Conservation (phyloP, 2,888 invertebrate species). For the Auanema sp. region DNA sequence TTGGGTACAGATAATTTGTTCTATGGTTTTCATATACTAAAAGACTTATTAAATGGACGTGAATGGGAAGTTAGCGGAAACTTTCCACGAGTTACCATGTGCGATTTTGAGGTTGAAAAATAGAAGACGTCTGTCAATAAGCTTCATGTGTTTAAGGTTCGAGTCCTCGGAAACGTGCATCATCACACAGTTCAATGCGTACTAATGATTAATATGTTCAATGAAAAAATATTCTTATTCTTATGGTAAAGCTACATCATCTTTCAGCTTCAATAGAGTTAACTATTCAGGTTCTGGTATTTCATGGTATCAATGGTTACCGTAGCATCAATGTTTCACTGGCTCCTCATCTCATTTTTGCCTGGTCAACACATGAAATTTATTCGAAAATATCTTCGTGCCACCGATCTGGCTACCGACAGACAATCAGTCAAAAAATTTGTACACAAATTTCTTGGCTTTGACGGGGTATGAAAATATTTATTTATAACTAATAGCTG, state of each 20-base stretch:
- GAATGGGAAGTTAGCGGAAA: slow-evolving; percentile 65
- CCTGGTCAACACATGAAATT: slow-evolving; percentile 65
- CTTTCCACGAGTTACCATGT: slow-evolving; percentile 65
- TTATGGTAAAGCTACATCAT: slow-evolving; percentile 43
- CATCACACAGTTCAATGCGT: slow-evolving; percentile 65
- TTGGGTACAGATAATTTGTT: slow-evolving; percentile 65
- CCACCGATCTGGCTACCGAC: slow-evolving; percentile 64
- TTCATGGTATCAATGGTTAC: slow-evolving; percentile 64
- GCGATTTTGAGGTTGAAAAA: slow-evolving; percentile 63
- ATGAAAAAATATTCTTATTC: slow-evolving; percentile 63
- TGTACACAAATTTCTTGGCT: slow-evolving; percentile 64
- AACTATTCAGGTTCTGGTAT: slow-evolving; percentile 60
- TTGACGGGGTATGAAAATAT: slow-evolving; percentile 48
- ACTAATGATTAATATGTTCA: slow-evolving; percentile 63
- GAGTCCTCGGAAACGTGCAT: slow-evolving; percentile 66
- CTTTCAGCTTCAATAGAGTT: no score
- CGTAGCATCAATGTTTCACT: slow-evolving; percentile 62
- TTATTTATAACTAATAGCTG: background rate
- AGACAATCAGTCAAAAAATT: slow-evolving; percentile 64
- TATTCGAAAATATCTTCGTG: slow-evolving; percentile 63
- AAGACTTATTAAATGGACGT: slow-evolving; percentile 63
- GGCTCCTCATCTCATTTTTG: slow-evolving; percentile 63
- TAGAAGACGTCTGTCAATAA: slow-evolving; percentile 2
- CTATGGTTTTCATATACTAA: slow-evolving; percentile 65
- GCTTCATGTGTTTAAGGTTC: slow-evolving; percentile 49